phyloP scores from a whole-genome alignment of 2,113 vertebrate species.

The Hemibagrus wyckioides region DNA sequence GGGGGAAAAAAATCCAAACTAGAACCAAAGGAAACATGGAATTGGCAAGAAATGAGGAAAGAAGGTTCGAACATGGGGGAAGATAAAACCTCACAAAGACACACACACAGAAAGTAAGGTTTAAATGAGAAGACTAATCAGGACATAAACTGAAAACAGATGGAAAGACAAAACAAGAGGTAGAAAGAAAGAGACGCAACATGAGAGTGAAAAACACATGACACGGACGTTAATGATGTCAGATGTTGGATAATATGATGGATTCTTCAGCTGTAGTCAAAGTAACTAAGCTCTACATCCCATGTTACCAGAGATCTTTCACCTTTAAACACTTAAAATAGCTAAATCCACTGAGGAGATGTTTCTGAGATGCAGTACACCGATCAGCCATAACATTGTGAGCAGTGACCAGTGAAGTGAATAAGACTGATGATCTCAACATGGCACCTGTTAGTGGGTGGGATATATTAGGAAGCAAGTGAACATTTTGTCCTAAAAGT shows the following conservation, averaged over 20 bases:
- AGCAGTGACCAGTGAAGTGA: no score
- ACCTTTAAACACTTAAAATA: background rate
- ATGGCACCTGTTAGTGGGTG: no score
- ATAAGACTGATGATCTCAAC: no score
- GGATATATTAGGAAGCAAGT: no score
- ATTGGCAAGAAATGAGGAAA: background rate
- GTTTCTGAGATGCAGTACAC: background rate
- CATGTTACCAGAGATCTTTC: background rate
- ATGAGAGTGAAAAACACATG: background rate
- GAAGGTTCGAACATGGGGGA: background rate
- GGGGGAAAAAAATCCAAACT: background rate
- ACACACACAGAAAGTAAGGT: background rate
- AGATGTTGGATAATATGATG: background rate
- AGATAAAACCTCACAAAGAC: background rate
- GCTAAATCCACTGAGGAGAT: background rate
- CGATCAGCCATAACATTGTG: no score
- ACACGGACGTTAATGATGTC: background rate
- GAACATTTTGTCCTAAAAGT: no score
- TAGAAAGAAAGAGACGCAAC: background rate
- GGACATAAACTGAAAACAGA: background rate
- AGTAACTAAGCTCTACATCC: background rate
- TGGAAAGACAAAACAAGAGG: constrained; percentile 11
- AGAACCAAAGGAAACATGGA: background rate
- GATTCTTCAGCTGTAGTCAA: background rate
- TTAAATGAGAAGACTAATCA: background rate